Evolutionary conservation across 2,797 vertebrate species (phyloP).

Genomic region (Gymnoscopelus microlampas): DNA sequence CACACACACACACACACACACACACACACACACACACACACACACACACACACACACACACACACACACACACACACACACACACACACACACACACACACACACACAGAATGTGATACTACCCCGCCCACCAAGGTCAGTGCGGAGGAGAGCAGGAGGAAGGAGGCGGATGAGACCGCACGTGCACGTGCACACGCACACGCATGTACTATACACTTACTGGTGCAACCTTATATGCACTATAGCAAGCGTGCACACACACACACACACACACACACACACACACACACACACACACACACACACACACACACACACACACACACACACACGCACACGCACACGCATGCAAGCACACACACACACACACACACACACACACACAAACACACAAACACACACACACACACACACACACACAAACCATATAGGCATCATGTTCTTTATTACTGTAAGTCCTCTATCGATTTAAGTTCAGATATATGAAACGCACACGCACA

Average conservation of each 20-base stretch:
- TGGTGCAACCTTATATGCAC: no score
- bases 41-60: background rate
- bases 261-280: slow-evolving; percentile 14
- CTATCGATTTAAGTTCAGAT: no score
- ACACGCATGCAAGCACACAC: slow-evolving; percentile 2
- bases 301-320: slow-evolving; percentile 14
- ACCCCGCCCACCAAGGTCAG: slow-evolving; percentile 52
- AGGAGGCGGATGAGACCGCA: slow-evolving; percentile 5
- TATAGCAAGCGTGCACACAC: background rate
- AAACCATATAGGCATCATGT: slow-evolving; percentile 12
- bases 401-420: slow-evolving; percentile 6
- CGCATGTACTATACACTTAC: no score
- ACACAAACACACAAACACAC: slow-evolving; percentile 17
- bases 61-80: background rate
- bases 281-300: slow-evolving; percentile 13
- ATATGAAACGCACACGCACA: no score
- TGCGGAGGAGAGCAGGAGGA: slow-evolving; percentile 12
- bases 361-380: slow-evolving; percentile 17
- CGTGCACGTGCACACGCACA: background rate
- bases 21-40: slow-evolving; percentile 5
- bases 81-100: background rate
- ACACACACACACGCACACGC: slow-evolving; percentile 9
- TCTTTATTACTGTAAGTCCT: no score
- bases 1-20: slow-evolving; percentile 3
- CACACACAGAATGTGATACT: background rate